phyloP scores from a whole-genome alignment of 2,797 vertebrate genomes.

The Sitta carolinensis region DNA sequence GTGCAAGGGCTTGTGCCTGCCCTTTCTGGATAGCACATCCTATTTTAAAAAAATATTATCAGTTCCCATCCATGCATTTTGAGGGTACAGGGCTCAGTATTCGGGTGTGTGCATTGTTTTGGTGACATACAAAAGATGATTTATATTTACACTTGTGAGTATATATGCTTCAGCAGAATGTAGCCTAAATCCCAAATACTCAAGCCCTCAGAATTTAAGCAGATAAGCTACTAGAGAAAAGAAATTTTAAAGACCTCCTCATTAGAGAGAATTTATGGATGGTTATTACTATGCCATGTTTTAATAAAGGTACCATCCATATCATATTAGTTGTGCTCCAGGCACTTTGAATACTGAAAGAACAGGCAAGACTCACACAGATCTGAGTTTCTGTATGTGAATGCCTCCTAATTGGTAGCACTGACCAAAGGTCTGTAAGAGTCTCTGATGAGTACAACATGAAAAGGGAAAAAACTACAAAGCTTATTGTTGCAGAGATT shows the following conservation, averaged over 20 bases:
- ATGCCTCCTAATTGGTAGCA: not conserved
- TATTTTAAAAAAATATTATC: not conserved
- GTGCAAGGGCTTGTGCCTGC: not conserved
- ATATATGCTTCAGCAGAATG: not conserved
- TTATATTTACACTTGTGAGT: fast-evolving
- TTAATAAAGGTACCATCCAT: not conserved
- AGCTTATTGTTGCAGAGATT: not conserved
- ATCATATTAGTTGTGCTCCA: not conserved
- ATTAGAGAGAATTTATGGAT: not conserved
- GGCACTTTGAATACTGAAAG: not conserved
- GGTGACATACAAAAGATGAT: not conserved
- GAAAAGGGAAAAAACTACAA: not conserved
- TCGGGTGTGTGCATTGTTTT: not conserved
- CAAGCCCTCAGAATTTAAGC: not conserved
- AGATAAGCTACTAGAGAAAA: not conserved
- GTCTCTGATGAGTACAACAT: not conserved
- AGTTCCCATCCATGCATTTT: not conserved
- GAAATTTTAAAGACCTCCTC: not conserved
- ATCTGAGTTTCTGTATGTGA: not conserved
- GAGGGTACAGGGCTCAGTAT: not conserved
- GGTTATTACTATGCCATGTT: not conserved
- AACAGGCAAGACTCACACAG: not conserved
- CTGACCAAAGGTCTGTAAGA: not conserved
- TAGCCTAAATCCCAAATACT: not conserved
- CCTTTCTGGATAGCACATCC: not conserved